A percentile compares a stretch with the other conserved stretches of the same genome.
Evolutionary conservation across 2,113 vertebrate genomes (phyloP).

Genomic region (Athene cunicularia): DNA sequence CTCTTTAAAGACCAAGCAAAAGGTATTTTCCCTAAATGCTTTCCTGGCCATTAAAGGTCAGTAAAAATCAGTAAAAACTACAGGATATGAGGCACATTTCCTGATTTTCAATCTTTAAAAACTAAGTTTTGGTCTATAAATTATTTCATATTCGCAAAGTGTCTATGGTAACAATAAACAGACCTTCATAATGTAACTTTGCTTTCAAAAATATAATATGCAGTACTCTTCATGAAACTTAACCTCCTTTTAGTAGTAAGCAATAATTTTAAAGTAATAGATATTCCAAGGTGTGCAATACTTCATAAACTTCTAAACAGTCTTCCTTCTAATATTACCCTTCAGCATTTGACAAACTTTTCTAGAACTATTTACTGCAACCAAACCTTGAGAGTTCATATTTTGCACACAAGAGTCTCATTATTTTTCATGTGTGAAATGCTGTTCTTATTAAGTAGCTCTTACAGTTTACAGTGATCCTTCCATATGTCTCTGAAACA

Average conservation of each 20-base stretch:
- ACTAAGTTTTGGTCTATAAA: background rate
- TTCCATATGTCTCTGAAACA: background rate
- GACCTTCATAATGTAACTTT: background rate
- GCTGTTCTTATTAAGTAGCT: background rate
- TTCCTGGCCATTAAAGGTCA: background rate
- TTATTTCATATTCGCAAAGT: background rate
- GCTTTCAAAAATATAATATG: background rate
- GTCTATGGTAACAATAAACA: background rate
- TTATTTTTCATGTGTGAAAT: background rate
- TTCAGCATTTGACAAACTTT: background rate
- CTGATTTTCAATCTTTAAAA: background rate
- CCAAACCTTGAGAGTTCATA: background rate
- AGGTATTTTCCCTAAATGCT: background rate
- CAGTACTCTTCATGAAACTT: background rate
- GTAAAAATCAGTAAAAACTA: background rate
- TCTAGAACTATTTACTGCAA: background rate
- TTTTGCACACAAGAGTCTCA: background rate
- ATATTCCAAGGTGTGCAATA: background rate
- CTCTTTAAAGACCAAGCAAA: background rate
- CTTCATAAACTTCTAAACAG: background rate
- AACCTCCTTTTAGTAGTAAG: background rate
- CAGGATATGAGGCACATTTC: background rate
- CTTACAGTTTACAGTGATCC: background rate
- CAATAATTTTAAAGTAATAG: background rate
- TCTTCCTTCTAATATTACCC: background rate